phyloP scores from a whole-genome alignment of 2,888 invertebrate genomes.

The Drosophila kokeensis region DNA sequence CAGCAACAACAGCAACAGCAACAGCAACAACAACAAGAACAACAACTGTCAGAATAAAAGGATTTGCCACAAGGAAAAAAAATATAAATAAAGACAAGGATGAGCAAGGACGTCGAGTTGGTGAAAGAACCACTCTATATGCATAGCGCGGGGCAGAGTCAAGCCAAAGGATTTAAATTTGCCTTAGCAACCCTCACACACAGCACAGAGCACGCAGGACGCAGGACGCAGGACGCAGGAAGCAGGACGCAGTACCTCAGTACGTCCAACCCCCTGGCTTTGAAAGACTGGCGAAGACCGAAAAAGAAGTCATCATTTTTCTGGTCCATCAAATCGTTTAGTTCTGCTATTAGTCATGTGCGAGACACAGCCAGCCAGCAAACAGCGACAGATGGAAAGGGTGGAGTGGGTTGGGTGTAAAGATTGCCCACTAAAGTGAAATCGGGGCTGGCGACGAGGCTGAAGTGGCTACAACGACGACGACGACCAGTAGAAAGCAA shows the following conservation, averaged over 20 bases:
- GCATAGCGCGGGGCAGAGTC: conserved; percentile 31
- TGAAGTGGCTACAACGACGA: conserved; percentile 66
- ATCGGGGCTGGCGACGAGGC: conserved; percentile 59
- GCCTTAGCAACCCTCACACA: conserved; percentile 60
- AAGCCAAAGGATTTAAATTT: conserved; percentile 60
- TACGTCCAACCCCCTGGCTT: conserved; percentile 2
- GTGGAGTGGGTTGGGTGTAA: not conserved
- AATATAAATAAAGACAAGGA: conserved; percentile 11
- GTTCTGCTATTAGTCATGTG: conserved; percentile 83
- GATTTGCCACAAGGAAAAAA: conserved; percentile 61
- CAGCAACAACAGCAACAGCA: conserved; percentile 53
- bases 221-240: not conserved
- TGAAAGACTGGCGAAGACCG: conserved; percentile 29
- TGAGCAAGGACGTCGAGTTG: conserved; percentile 26
- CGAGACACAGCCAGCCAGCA: conserved; percentile 36
- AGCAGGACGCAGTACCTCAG: conserved; percentile 6
- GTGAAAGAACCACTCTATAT: conserved; percentile 27
- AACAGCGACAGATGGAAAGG: conserved; percentile 27
- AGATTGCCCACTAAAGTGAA: conserved; percentile 67
- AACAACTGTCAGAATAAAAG: conserved; percentile 79
- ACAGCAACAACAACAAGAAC: conserved; percentile 53
- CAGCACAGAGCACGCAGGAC: conserved; percentile 6
- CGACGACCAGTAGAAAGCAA: conserved; percentile 45
- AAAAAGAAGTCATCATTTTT: conserved; percentile 84
- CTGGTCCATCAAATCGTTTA: conserved; percentile 84